Base-by-base conservation (phyloP, 2,113 vertebrate species). In the Lutjanus erythropterus region DNA sequence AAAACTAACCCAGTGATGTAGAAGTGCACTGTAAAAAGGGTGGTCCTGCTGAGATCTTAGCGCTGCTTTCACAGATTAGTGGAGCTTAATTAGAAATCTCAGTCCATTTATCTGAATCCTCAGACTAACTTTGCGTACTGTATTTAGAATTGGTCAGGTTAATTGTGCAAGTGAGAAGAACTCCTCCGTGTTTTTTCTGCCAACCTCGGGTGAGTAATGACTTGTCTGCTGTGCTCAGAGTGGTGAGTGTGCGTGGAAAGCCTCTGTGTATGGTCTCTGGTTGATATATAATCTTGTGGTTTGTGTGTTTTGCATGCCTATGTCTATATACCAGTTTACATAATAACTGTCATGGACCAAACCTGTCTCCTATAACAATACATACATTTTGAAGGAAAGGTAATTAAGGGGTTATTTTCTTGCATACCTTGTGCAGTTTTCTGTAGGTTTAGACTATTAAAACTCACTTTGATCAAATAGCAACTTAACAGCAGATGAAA, bases 11-110 rank as follows among this genome's bases (percentile, higher is more conserved):
- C 37, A 31, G 46, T 61, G 52, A 50, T 64, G 47, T 53, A 25
- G 19, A 18, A 44, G 23, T 6, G 0, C 4, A 16, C 31, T 41
- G 18, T 56, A 33, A 60, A 59, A 53, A 33, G 44, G 33, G 68
- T 61, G 72, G 41, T 47, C 68, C 56, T 21, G 39, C 69, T 61
- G 71, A 77, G 52, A 47, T 82, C 66, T 46, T 41, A 19, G 35
- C 19, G 1, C 58, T 23, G 65, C 47, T 74, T 75, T 58, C 35
- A 64, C 61, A 82, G 42, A 85, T 82, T 76, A 68, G 61, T 18
- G 37, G 58, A 72, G 56, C 31, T 35, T 83, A 66, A 70, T 83
- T 46, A 78, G 12, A 72, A 75, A 47, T 72, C 64, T 71, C 18
- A 55, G 46, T 9, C 50, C 61, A 19, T 72, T 70, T 64, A 52